These are phyloP conservation scores for Wasmannia auropunctata DNA, from an alignment of 1,140 invertebrate species.

Conservation along the genomic window DNA sequence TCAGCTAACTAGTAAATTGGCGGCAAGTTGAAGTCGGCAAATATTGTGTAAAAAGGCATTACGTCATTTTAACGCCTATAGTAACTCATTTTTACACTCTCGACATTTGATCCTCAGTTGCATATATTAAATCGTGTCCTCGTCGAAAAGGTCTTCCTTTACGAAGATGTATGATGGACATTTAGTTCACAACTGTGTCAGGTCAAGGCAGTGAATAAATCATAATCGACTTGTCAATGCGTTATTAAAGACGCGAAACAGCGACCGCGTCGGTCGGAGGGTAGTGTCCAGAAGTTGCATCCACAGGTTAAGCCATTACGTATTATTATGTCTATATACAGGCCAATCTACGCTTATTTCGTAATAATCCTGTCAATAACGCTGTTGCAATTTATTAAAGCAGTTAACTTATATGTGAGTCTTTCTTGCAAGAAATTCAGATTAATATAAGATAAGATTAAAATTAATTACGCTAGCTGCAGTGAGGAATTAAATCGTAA, in stretches of 20 bases:
- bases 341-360: neutral
- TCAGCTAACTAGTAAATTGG: neutral
- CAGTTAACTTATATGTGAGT: neutral
- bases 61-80: neutral
- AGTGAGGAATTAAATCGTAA: neutral
- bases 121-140: constrained; percentile 21
- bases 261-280: constrained; percentile 25
- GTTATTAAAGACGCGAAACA: neutral
- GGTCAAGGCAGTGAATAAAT: constrained; percentile 66
- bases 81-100: neutral
- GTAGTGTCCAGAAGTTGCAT: neutral
- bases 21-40: neutral
- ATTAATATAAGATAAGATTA: neutral
- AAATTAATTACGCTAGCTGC: neutral
- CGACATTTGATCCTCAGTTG: neutral
- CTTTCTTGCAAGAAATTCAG: neutral
- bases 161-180: neutral
- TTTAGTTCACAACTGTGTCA: constrained; percentile 27
- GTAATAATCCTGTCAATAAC: neutral
- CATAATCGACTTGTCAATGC: neutral
- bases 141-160: constrained; percentile 5
- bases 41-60: constrained; percentile 23
- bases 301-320: neutral
- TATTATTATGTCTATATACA: neutral
- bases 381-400: neutral